A percentile compares a stretch with the other conserved stretches of the same genome.
Evolutionary conservation across 2,113 vertebrate species (phyloP).

Genomic region (Danio rerio): GRCz12tu NC_133192.1:17237501-17238000

Average conservation of each 20-base stretch:
- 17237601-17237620: too few relatives aligned
- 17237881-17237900: conserved; percentile 25
- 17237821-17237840: conserved; percentile 21
- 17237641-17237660: neutral
- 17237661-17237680: neutral
- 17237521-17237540: too few relatives aligned
- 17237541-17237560: too few relatives aligned
- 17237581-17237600: too few relatives aligned
- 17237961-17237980: neutral
- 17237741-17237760: conserved; percentile 55
- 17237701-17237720: conserved; percentile 33
- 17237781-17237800: conserved; percentile 41
- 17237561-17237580: too few relatives aligned
- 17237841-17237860: conserved; percentile 41
- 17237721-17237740: conserved; percentile 50
- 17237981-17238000: conserved; percentile 7
- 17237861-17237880: conserved; percentile 28
- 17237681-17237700: neutral
- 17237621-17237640: neutral
- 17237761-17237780: conserved; percentile 43
- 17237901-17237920: neutral
- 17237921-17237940: conserved; percentile 35
- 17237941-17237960: conserved; percentile 12
- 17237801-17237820: conserved; percentile 42
- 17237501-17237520: too few relatives aligned